These are phyloP conservation scores for Drosophila neoperkinsi DNA, from an alignment of 2,888 invertebrate species.

Conservation along the genomic window DNA sequence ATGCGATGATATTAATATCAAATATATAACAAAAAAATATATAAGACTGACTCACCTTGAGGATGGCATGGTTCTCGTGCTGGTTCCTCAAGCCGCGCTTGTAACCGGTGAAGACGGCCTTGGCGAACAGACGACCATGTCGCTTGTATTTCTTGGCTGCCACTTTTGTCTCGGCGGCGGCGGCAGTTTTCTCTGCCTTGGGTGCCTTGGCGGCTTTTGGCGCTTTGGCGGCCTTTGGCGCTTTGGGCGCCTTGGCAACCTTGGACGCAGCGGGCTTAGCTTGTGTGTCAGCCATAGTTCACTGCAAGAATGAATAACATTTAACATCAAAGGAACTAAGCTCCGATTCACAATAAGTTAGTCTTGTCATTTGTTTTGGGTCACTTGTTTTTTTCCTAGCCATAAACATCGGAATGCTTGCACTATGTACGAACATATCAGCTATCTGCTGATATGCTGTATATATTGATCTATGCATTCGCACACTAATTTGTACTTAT, in stretches of 20 bases:
- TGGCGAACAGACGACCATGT: conserved; percentile 96
- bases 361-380: conserved; percentile 56
- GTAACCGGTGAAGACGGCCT: conserved; percentile 97
- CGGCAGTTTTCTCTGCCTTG: conserved; percentile 80
- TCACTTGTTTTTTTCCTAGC: conserved; percentile 52
- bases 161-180: conserved; percentile 75
- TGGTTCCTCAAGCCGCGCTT: conserved; percentile 99
- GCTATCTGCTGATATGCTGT: conserved; percentile 11
- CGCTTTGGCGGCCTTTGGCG: conserved; percentile 78
- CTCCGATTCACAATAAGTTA: conserved; percentile 14
- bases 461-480: conserved; percentile 26
- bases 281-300: conserved; percentile 85
- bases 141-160: conserved; percentile 85
- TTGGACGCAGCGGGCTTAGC: conserved; percentile 82
- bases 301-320: conserved; percentile 49
- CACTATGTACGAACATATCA: conserved; percentile 7
- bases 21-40: not conserved
- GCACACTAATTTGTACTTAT: conserved; percentile 45
- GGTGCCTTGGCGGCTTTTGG: conserved; percentile 78
- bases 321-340: conserved; percentile 1
- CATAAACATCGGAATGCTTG: conserved; percentile 70
- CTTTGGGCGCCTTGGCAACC: conserved; percentile 77
- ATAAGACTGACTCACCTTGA: conserved; percentile 88
- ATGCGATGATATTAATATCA: not conserved
- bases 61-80: conserved; percentile 97